Evolutionary conservation across 1,140 invertebrate species (phyloP), one percentile per base, ranked within the genome.

Genomic region (Carposina sasakii): DNA sequence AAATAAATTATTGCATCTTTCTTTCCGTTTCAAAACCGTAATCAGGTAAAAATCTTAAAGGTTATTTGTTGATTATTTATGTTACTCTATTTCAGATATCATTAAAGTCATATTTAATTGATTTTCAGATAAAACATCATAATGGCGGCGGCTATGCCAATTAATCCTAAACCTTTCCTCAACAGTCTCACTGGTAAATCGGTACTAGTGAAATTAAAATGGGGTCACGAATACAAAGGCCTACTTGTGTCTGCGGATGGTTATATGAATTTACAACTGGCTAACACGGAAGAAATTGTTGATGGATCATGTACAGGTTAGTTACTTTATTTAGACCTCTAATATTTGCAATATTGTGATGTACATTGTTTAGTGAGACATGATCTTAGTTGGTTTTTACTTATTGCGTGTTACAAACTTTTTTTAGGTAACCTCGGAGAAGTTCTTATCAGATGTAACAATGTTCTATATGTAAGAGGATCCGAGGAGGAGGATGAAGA

Each of bases 141-240:
- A 68, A 84, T 84, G 81, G 88, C 91, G 60, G 90, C 92, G 60
- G 90, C 94, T 84, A 95, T 98, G 91, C 98, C 98, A 66, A 94
- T 99, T 66, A 99, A 99, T 85, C 98, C 98, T 2, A 99, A 99
- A 89, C 98, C 98, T 52, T 99, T 99, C 85, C 86, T 99, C 19
- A 99, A 99, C 88, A 93, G 94, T 71, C 88, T 99, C 12, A 99
- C 97, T 1, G 98, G 98, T 19, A 99, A 99, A 87, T 91, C 96
- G 30, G 96, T 99, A 10, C 91, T 99, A 71, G 96, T 99, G 1
- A 99, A 99, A 88, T 87, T 99, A 33, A 99, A 99, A 82, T 99
- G 98, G 98, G 98, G 98, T 22, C 98, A 99, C 81, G 98, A 99
- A 86, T 99, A 99, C 81, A 98, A 98, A 90, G 98, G 98, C 6